Conservation (phyloP, 2,888 invertebrate species). For the Chalcis sispes region DNA sequence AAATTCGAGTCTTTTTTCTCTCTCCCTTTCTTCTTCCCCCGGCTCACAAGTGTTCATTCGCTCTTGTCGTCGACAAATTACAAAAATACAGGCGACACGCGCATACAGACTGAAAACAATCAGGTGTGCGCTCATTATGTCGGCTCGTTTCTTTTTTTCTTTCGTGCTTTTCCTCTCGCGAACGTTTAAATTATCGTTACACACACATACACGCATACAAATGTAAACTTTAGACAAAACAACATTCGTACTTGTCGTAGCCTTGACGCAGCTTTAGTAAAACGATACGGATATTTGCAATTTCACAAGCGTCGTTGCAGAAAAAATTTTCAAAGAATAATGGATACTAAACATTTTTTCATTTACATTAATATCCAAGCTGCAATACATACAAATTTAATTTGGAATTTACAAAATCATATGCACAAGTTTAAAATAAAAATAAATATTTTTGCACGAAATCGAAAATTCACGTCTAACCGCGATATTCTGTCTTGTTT, state of each 20-base stretch:
- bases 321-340: too few relatives aligned
- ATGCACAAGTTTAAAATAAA: too few relatives aligned
- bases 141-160: conserved; percentile 24
- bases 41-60: too few relatives aligned
- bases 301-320: background rate
- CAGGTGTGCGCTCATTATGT: conserved; percentile 47
- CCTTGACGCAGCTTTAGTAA: background rate
- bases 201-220: background rate
- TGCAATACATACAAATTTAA: too few relatives aligned
- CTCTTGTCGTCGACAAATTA: conserved; percentile 70
- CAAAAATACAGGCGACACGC: conserved; percentile 60
- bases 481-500: too few relatives aligned
- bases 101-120: conserved; percentile 63
- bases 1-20: conserved; percentile 64
- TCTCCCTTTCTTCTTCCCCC: background rate
- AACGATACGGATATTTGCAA: background rate
- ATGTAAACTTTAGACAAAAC: conserved; percentile 33
- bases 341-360: too few relatives aligned
- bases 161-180: conserved; percentile 1
- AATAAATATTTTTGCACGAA: too few relatives aligned
- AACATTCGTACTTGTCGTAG: background rate
- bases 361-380: too few relatives aligned
- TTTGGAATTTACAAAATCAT: too few relatives aligned
- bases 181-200: conserved; percentile 45
- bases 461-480: too few relatives aligned